Evolutionary conservation across 1,140 invertebrate species (phyloP).

Genomic region (Amyelois transitella): DNA sequence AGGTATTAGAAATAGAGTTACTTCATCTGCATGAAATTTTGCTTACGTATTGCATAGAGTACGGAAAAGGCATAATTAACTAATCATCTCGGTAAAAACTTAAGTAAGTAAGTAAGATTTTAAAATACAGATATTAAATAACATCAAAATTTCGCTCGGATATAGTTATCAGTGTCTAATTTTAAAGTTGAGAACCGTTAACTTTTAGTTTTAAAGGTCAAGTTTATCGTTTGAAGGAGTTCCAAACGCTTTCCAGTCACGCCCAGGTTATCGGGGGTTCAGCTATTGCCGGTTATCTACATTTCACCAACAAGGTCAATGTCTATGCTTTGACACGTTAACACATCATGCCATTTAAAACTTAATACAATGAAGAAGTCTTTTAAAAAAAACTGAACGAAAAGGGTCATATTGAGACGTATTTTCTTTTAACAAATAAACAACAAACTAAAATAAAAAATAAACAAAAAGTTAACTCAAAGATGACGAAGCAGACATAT

Average conservation of each 20-base stretch:
- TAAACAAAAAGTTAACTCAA: no score
- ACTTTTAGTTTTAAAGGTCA: conserved; percentile 9
- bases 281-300: conserved; percentile 3
- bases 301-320: conserved; percentile 20
- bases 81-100: no score
- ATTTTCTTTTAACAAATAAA: neutral
- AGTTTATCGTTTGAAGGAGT: conserved; percentile 21
- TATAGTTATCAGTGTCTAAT: neutral
- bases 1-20: no score
- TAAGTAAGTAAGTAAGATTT: no score
- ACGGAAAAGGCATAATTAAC: no score
- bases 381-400: no score
- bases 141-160: neutral
- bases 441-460: no score
- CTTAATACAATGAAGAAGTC: neutral
- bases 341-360: neutral
- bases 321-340: conserved; percentile 4
- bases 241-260: conserved; percentile 28
- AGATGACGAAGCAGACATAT: no score
- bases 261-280: conserved; percentile 17
- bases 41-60: no score
- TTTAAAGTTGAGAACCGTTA: neutral
- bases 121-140: no score
- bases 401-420: neutral
- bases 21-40: no score